Conservation (phyloP, 2,113 vertebrate genomes). For the Camelus bactrianus region DNA sequence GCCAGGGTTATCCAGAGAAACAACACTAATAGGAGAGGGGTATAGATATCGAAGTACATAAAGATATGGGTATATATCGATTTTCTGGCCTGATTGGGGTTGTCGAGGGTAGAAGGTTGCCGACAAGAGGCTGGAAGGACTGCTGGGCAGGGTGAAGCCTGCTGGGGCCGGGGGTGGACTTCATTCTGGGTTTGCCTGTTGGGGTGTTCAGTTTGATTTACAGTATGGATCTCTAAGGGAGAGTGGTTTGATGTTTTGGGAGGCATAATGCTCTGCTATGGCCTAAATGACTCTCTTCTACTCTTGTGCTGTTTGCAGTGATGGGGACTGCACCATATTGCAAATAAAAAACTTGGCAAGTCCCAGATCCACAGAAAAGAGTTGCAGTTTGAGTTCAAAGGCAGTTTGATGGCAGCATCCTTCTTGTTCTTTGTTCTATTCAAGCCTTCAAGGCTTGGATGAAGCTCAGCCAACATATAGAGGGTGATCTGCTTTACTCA, state of each 20-base stretch:
- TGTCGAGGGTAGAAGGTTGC: not conserved
- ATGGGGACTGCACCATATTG: not conserved
- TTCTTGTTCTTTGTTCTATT: not conserved
- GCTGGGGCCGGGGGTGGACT: not conserved
- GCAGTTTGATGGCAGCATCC: not conserved
- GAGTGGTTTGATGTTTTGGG: not conserved
- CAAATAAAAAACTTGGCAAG: not conserved
- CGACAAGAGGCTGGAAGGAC: not conserved
- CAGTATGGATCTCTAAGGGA: not conserved
- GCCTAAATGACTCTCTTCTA: not conserved
- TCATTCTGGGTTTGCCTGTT: not conserved
- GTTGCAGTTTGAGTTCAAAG: not conserved
- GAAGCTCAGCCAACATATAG: not conserved
- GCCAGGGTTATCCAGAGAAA: not conserved
- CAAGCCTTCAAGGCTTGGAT: not conserved
- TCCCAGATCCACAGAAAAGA: not conserved
- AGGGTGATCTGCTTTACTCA: not conserved
- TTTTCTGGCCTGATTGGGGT: not conserved
- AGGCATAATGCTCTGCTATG: not conserved
- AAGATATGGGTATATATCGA: not conserved
- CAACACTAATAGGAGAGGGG: not conserved
- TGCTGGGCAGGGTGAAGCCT: not conserved
- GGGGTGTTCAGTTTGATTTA: not conserved
- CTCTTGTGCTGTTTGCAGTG: not conserved
- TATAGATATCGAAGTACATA: not conserved